Evolutionary conservation across 92 coral and sea anemone genomes (phyloP).

Genomic region (Diadumene lineata): DNA sequence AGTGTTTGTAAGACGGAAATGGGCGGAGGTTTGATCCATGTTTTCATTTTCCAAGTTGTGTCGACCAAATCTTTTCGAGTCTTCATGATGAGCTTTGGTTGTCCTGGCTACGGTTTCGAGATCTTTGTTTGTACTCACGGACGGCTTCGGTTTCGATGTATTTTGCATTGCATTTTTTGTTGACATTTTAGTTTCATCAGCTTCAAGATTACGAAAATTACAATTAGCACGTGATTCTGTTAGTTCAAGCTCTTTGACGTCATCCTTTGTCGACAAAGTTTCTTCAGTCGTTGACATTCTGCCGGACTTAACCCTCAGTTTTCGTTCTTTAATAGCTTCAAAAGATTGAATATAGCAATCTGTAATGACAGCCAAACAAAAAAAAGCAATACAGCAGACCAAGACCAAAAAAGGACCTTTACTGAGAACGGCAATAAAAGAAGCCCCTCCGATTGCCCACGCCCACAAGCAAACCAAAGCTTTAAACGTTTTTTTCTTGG

Average conservation of each 20-base stretch:
- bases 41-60: not conserved
- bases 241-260: not conserved
- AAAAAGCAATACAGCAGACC: slow-evolving; percentile 17
- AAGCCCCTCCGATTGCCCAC: slow-evolving; percentile 1
- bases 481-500: slow-evolving; percentile 3
- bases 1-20: no score
- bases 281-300: not conserved
- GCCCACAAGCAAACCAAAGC: slow-evolving; percentile 6
- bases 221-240: not conserved
- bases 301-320: not conserved
- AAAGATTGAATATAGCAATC: slow-evolving; percentile 22
- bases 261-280: not conserved
- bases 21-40: not conserved
- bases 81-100: not conserved
- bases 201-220: not conserved
- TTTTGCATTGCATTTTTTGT: not conserved
- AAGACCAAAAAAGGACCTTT: slow-evolving; percentile 24
- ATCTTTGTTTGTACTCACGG: not conserved
- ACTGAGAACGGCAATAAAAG: slow-evolving; percentile 4
- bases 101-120: slow-evolving; percentile 11
- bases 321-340: slow-evolving; percentile 1
- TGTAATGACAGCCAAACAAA: slow-evolving; percentile 17
- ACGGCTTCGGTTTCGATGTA: slow-evolving; percentile 8
- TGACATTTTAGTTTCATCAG: not conserved
- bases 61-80: not conserved